Evolutionary conservation across 2,797 vertebrate species (phyloP).

Genomic region (Adrianichthys oophorus): DNA sequence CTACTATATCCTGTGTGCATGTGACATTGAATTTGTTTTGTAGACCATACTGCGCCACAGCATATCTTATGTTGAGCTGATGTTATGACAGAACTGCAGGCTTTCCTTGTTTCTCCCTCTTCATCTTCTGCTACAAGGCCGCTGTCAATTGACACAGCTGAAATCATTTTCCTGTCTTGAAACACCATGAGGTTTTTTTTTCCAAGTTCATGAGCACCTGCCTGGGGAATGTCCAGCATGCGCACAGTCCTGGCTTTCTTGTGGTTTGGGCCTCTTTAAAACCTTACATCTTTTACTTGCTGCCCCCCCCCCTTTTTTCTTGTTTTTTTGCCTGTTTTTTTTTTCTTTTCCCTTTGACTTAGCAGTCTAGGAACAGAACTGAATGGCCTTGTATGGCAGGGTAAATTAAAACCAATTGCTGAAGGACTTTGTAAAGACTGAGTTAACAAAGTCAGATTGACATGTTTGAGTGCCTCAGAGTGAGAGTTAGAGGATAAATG

Average conservation of each 20-base stretch:
- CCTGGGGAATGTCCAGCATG: conserved; percentile 59
- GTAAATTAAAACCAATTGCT: conserved; percentile 35
- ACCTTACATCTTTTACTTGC: conserved; percentile 64
- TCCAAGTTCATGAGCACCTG: conserved; percentile 54
- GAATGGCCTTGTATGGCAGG: conserved; percentile 49
- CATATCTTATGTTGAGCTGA: conserved; percentile 41
- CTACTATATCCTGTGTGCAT: conserved; percentile 52
- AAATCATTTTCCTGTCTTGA: conserved; percentile 72
- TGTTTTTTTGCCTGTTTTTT: conserved; percentile 37
- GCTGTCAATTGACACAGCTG: conserved; percentile 73
- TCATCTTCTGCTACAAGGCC: conserved; percentile 74
- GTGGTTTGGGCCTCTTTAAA: conserved; percentile 72
- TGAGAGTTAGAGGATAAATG: neutral
- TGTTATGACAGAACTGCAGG: conserved; percentile 59
- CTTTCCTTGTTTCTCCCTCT: conserved; percentile 54
- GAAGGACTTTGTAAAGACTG: conserved; percentile 26
- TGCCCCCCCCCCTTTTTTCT: conserved; percentile 37
- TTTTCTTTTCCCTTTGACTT: conserved; percentile 10
- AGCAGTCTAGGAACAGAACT: conserved; percentile 54
- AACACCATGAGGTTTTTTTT: conserved; percentile 45
- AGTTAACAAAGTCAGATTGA: conserved; percentile 9
- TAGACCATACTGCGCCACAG: conserved; percentile 34
- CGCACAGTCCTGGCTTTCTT: conserved; percentile 72
- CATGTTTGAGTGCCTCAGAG: conserved; percentile 7
- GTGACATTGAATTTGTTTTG: conserved; percentile 39